Evolutionary conservation across 2,888 invertebrate genomes (phyloP).

Genomic region (Cheilosia grossa): DNA sequence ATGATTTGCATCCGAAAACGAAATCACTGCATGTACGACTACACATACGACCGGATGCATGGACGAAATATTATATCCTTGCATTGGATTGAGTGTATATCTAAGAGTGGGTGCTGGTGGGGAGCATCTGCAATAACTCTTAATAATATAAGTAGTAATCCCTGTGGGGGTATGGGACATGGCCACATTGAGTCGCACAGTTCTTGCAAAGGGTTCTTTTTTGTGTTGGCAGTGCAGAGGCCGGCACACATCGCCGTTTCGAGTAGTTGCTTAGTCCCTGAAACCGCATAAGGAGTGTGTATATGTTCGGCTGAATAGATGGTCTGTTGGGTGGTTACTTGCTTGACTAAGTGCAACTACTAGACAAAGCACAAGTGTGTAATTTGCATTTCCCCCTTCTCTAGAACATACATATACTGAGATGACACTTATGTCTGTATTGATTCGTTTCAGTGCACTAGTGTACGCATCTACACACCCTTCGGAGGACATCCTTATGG

Average conservation of each 20-base stretch:
- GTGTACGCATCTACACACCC: slow-evolving; percentile 7
- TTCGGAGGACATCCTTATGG: slow-evolving; percentile 11
- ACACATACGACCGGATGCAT: neutral
- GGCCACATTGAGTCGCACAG: neutral
- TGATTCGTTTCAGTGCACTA: slow-evolving; percentile 59
- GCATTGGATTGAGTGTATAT: slow-evolving; percentile 5
- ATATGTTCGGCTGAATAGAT: slow-evolving; percentile 33
- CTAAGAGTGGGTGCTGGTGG: neutral
- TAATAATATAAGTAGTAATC: slow-evolving; percentile 66
- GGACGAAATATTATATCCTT: slow-evolving; percentile 42
- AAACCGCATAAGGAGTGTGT: slow-evolving; percentile 27
- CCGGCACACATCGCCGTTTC: slow-evolving; percentile 24
- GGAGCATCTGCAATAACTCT: slow-evolving; percentile 61
- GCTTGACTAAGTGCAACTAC: slow-evolving; percentile 42
- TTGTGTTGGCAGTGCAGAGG: slow-evolving; percentile 9
- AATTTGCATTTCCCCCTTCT: slow-evolving; percentile 54
- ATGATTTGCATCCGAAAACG: slow-evolving; percentile 21
- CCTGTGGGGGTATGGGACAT: neutral
- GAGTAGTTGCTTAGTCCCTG: slow-evolving; percentile 43
- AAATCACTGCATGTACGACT: slow-evolving; percentile 51
- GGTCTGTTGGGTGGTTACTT: slow-evolving; percentile 47
- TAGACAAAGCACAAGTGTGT: slow-evolving; percentile 30
- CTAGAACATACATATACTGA: slow-evolving; percentile 7
- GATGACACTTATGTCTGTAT: slow-evolving; percentile 37
- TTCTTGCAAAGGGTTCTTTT: slow-evolving; percentile 8